Base-by-base conservation (phyloP, 1,140 invertebrate genomes). In the Mesaphorura yosii region DNA sequence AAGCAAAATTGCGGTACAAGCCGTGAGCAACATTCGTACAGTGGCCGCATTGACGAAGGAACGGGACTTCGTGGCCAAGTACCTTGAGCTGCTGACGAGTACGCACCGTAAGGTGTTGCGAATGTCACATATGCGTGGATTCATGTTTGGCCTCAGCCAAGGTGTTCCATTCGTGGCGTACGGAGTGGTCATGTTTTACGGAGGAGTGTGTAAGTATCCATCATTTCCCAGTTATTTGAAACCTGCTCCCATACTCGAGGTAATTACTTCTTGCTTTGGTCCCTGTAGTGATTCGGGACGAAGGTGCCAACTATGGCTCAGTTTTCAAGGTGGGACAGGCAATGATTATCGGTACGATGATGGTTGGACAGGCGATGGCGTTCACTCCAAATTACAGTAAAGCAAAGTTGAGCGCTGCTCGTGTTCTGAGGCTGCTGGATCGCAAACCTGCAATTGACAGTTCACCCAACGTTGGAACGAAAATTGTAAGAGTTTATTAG, bases 161-260 rank as follows among this genome's bases (percentile, higher is more conserved):
- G 78, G 79, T 10, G 74, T 84, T 1, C 83, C 84, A 1, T 82
- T 84, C 57, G 80, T 86, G 57, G 83, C 84, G 0, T 91, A 89
- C 66, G 82, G 83, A 15, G 70, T 83, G 4, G 78, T 80, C 40
- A 77, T 90, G 59, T 85, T 79, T 63, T 90, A 89, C 65, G 87
- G 88, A 2, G 86, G 84, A 0, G 75, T 78, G 49, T 69, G 31
- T 34, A 34, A 34, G 31, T 34, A 34, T 10, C 31, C 10, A 34
- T 34, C n/a, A 34, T 10, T 34, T 34, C n/a, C 10, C 10, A 34
- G 10, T 34, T 34, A 34, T 10, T 34, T 34, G 31, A 10, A 34
- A 34, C 31, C 10, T 10, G n/a, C n/a, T 34, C 31, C 10, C n/a
- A 10, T 34, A 34, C n/a, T 34, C 10, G n/a, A 34, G 10, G 10